Evolutionary conservation across 1,140 invertebrate species (phyloP), one percentile per base, ranked within the genome.

Genomic region (Drosophila kikkawai): DNA sequence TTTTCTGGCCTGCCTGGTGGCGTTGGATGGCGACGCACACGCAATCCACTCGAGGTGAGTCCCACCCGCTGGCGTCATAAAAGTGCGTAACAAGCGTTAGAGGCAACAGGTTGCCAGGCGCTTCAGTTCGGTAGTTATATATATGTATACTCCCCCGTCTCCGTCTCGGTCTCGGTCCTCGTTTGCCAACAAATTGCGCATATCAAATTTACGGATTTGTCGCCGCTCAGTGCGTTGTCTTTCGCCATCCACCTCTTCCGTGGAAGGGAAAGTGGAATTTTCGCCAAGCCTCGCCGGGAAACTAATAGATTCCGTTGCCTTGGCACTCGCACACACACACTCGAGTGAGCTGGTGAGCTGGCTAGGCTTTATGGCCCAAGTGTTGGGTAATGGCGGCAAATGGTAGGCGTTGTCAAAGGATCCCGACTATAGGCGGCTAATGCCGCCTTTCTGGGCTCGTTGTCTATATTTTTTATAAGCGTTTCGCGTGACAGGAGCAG

Each of bases 151-250:
- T 44, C 47, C 58, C 17, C 42, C 42, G 63, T 44, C 41, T 29
- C 55, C 39, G 48, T 13, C n/a, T 12, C 42, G 8, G 22, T 48
- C 47, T 34, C 26, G n/a, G 13, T 73, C 64, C 59, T 88, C 84
- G 84, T 81, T 84, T 81, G 74, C 66, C 64, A 88, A 90, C 81
- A 90, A 90, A 90, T 90, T 90, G 85, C 85, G 86, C 85, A 90
- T 90, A 90, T 90, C 85, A 90, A 90, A 90, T 90, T 90, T 90
- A 85, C 85, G 67, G 73, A 90, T 85, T 84, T 88, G 85, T 90
- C 85, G 74, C 63, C 47, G 44, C 55, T 34, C 26, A 59, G 47
- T 64, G 47, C 34, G 37, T 34, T 36, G 37, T 44, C 66, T 48
- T 56, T 60, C 13, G 51, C 51, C 50, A 53, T 34, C 64, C 53